Evolutionary conservation across 2,797 vertebrate genomes (phyloP).

Genomic region (Brotula barbata): DNA sequence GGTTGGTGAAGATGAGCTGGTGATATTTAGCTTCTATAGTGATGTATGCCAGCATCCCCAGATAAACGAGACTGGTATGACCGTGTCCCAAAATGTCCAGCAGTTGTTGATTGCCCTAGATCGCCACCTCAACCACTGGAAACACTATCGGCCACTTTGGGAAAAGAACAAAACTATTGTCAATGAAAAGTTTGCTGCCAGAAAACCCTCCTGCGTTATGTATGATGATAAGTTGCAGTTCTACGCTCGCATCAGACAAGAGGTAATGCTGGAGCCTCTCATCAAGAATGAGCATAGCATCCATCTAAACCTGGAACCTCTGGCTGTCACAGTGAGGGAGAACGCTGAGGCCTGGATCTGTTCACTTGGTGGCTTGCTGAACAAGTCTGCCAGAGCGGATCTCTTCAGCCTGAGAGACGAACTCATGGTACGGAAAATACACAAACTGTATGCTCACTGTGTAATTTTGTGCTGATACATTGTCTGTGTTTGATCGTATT

Average conservation of each 20-base stretch:
- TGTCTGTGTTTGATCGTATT: not conserved
- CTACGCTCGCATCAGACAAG: constrained; percentile 75
- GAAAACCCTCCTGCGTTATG: constrained; percentile 80
- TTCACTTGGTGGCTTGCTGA: constrained; percentile 86
- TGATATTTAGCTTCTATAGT: constrained; percentile 83
- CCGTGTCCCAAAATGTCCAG: constrained; percentile 84
- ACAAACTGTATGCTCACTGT: not conserved
- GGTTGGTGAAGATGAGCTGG: constrained; percentile 75
- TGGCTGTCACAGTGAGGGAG: constrained; percentile 80
- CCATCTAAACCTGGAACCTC: constrained; percentile 82
- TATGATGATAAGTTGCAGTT: constrained; percentile 91
- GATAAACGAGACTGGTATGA: constrained; percentile 79
- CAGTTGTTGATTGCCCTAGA: constrained; percentile 78
- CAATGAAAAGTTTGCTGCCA: constrained; percentile 86
- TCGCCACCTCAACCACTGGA: constrained; percentile 84
- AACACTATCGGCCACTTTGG: constrained; percentile 87
- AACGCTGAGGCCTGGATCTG: constrained; percentile 83
- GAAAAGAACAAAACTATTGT: constrained; percentile 83
- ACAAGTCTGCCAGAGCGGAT: constrained; percentile 83
- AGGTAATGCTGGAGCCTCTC: constrained; percentile 78
- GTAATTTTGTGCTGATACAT: not conserved
- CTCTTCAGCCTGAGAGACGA: constrained; percentile 83
- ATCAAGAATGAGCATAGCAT: constrained; percentile 83
- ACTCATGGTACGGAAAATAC: constrained; percentile 77
- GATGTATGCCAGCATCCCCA: constrained; percentile 84